Evolutionary conservation across 2,113 vertebrate species (phyloP), one percentile per base, ranked within the genome.

Genomic region (Guaruba guarouba): DNA sequence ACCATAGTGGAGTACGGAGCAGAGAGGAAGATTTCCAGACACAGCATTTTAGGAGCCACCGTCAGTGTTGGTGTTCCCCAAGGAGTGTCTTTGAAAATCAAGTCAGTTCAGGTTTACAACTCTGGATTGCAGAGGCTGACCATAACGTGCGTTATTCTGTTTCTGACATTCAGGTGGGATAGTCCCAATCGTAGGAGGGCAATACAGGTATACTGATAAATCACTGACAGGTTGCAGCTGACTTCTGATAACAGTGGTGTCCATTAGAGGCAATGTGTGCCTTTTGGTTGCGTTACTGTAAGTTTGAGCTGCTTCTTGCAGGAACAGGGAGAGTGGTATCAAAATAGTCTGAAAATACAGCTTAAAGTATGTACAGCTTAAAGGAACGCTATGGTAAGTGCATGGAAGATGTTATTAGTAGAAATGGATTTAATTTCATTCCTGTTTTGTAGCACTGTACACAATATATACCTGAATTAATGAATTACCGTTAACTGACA

Each of bases 11-110:
- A 99, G 90, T 99, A 99, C 0, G 99, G 99, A 9, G 99, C 99
- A 1, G 99, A 99, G 96, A 98, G 99, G 97, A 99, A 99, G 97
- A 99, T 99, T 97, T 99, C 99, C 96, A 98, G 99, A 67, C 99
- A 99, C 98, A 99, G 99, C 14, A 75, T 99, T 75, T 92, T 99
- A 37, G 99, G 99, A 52, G 99, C 99, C 14, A 98, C 99, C 0
- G 98, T 99, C 98, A 99, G 99, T 54, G 88, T 99, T 8, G 99
- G 99, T 54, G 98, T 99, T 48, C 99, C 99, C 4, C 99, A 99
- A 96, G 99, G 99, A 18, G 98, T 99, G 67, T 99, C 99, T 39
- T 97, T 99, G 95, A 99, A 99, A 98, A 98, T 99, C 98, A 99
- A 99, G 99, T 99, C 97, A 98, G 99, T 96, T 27, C 55, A 67